Percentiles rank a stretch among this genome's conserved stretches.
phyloP scores from a whole-genome alignment of 2,888 invertebrate species.

The Pristionchus arcanus region DNA sequence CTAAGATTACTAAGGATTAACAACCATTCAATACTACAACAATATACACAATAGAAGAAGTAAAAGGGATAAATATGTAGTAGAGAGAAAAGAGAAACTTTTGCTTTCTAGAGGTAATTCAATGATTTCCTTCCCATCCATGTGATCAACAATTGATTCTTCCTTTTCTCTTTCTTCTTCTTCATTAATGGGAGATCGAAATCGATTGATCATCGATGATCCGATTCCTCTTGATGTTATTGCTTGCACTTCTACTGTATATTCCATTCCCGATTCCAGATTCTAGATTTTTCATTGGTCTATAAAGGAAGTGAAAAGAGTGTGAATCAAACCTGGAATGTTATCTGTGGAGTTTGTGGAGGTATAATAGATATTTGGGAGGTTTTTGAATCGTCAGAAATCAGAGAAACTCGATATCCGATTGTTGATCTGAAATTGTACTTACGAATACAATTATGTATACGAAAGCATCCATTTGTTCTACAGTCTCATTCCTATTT shows the following conservation, averaged over 20 bases:
- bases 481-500: not conserved
- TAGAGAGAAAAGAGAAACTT: not conserved
- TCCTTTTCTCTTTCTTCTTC: not conserved
- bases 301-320: not conserved
- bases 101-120: conserved; percentile 64
- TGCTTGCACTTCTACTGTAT: conserved; percentile 64
- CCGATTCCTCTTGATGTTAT: conserved; percentile 50
- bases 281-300: conserved; percentile 54
- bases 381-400: not conserved
- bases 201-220: conserved; percentile 58
- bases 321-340: not conserved
- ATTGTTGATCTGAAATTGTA: conserved; percentile 39
- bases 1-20: not conserved
- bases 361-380: conserved; percentile 46
- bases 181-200: not conserved
- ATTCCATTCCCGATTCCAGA: conserved; percentile 62
- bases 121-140: conserved; percentile 67
- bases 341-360: conserved; percentile 27
- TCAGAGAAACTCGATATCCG: conserved; percentile 42
- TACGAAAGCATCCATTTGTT: not conserved
- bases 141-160: conserved; percentile 58
- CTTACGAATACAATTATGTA: not conserved
- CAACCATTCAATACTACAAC: not conserved
- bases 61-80: not conserved
- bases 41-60: not conserved